Evolutionary conservation across 2,797 vertebrate genomes (phyloP), one percentile per base, ranked within the genome.

Genomic region (Psittacula echo): DNA sequence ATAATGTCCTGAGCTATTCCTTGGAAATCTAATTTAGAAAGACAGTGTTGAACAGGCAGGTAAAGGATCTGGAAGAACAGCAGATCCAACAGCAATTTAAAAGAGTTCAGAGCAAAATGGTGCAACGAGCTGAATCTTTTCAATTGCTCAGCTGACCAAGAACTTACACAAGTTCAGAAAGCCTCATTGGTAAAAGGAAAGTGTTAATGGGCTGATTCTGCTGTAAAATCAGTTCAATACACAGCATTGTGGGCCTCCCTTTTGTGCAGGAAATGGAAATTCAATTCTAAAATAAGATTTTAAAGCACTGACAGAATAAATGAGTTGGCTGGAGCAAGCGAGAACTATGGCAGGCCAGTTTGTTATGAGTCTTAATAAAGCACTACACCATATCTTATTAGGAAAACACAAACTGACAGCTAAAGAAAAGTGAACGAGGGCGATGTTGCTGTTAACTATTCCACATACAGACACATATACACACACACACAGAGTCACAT

Each of bases 211-310:
- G 42, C 37, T 1, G 1, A 15, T 58, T 81, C 70, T 72, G 23
- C 62, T 73, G 39, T 39, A 48, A 84, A 81, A 76, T 54, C 45
- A 66, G 62, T 79, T 90, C 66, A 84, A 62, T 29, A n/a, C 30
- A 68, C 42, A 72, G 42, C 39, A 81, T 24, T 78, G 74, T 54
- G 58, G 62, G 73, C 45, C 53, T 78, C 58, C 29, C 53, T 94
- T 95, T 78, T 81, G 85, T 44, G 27, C 27, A 58, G 17, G 26
- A 90, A 86, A 96, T 70, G 39, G 73, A 90, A 86, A 81, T 54
- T 16, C 70, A 86, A 76, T 73, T 88, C 66, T 34, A 51, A 94
- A 95, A 66, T 70, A 90, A 78, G 73, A 72, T 75, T 84, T 90
- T 84, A 84, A 81, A 90, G 64, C 70, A 34, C 7, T 72, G 62